Evolutionary conservation across 2,113 vertebrate genomes (phyloP).

Genomic region (Varanus salvator): DNA sequence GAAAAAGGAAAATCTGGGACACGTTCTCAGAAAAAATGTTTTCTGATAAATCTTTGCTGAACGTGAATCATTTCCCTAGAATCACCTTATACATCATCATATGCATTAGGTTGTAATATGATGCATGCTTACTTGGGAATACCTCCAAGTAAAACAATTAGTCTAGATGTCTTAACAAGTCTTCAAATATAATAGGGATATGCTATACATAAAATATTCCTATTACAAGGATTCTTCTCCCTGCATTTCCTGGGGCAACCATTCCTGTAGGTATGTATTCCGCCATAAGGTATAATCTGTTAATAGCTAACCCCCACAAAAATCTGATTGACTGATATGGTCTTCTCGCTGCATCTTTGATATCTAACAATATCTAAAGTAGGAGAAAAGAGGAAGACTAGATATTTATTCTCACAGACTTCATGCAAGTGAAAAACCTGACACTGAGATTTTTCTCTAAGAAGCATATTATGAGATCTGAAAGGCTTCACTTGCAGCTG

Average conservation of each 20-base stretch:
- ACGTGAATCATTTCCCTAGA: neutral
- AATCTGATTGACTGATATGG: neutral
- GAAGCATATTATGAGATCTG: neutral
- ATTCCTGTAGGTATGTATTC: neutral
- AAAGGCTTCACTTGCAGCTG: conserved; percentile 6
- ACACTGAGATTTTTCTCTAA: neutral
- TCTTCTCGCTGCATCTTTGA: neutral
- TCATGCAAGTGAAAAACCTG: neutral
- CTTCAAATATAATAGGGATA: neutral
- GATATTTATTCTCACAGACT: neutral
- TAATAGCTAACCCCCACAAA: neutral
- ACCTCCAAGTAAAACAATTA: neutral
- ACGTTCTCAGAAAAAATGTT: too few species aligned
- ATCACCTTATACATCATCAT: neutral
- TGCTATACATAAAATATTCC: neutral
- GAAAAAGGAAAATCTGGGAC: too few species aligned
- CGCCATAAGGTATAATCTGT: neutral
- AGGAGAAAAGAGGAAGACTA: neutral
- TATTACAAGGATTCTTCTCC: neutral
- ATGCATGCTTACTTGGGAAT: neutral
- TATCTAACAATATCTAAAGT: neutral
- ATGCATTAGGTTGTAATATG: neutral
- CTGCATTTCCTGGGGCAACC: neutral
- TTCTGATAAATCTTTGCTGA: neutral
- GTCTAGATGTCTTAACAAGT: neutral